Percentiles rank a stretch among this genome's conserved stretches.
Conservation (phyloP, 2,797 vertebrate genomes). For the Gallinago nigripennis region DNA sequence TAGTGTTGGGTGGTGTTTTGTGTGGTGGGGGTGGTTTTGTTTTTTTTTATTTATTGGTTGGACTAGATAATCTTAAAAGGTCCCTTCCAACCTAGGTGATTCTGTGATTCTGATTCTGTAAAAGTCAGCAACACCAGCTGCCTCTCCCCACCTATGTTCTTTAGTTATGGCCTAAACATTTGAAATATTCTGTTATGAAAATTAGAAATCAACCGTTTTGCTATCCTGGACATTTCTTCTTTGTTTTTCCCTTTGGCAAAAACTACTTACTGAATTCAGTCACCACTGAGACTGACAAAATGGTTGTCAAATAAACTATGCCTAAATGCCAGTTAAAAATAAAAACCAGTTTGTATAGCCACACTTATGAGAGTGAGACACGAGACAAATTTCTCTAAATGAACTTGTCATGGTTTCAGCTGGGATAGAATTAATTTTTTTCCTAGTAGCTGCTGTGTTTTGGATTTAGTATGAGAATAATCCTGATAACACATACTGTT, state of each 20-base stretch:
- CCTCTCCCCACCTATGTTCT: too few species aligned
- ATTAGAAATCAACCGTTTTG: neutral
- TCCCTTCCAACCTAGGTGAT: too few species aligned
- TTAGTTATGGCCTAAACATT: too few species aligned
- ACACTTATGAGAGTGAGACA: neutral
- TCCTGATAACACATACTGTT: neutral
- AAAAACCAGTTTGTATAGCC: neutral
- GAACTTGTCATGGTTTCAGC: neutral
- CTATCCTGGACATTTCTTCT: neutral
- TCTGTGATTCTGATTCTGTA: too few species aligned
- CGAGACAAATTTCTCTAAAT: neutral
- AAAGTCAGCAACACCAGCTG: too few species aligned
- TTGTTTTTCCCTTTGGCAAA: neutral
- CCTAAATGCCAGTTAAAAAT: neutral
- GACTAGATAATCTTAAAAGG: too few species aligned
- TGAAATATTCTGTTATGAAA: too few species aligned
- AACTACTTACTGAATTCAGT: neutral
- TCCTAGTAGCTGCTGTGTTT: neutral
- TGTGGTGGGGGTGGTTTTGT: too few species aligned
- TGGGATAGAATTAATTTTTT: neutral
- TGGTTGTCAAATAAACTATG: neutral
- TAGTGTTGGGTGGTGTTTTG: too few species aligned
- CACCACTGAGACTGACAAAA: neutral
- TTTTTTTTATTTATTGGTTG: too few species aligned
- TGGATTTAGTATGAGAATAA: neutral